A percentile compares a stretch with the other conserved stretches of the same genome.
Evolutionary conservation across 2,113 vertebrate species (phyloP).

Genomic region (Spheniscus mendiculus): DNA sequence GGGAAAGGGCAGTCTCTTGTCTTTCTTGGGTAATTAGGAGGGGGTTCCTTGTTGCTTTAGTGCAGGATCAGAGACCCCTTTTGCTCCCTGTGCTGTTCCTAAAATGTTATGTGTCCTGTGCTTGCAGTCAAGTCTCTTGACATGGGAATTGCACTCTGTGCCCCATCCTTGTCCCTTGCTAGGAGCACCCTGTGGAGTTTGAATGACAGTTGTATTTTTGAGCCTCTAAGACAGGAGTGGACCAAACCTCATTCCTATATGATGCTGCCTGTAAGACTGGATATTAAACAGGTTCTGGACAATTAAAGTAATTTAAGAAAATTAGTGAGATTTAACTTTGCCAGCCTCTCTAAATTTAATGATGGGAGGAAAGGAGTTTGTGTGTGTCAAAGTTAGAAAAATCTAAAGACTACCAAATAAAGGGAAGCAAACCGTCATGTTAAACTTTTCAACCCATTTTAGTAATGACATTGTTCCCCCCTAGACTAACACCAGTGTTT

Average conservation of each 20-base stretch:
- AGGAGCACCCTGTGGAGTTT: background rate
- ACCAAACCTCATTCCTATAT: background rate
- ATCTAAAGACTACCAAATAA: background rate
- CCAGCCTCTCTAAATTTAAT: background rate
- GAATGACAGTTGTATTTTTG: background rate
- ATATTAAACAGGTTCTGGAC: background rate
- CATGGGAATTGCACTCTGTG: background rate
- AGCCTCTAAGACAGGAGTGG: background rate
- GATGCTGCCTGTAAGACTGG: background rate
- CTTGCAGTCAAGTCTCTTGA: background rate
- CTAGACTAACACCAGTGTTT: background rate
- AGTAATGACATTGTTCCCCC: fast-evolving
- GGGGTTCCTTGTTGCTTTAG: background rate
- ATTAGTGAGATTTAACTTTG: background rate
- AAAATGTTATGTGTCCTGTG: background rate
- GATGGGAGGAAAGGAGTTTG: background rate
- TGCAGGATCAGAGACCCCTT: background rate
- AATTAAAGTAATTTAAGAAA: background rate
- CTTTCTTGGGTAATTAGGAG: background rate
- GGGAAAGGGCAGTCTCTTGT: background rate
- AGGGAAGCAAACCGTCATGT: background rate
- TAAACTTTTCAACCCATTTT: background rate
- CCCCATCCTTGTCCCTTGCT: background rate
- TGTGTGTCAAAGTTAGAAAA: background rate
- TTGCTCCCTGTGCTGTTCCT: background rate